These are phyloP conservation scores for Quadriops clusia DNA, from an alignment of 2,888 invertebrate species.

Conservation along the genomic window DNA sequence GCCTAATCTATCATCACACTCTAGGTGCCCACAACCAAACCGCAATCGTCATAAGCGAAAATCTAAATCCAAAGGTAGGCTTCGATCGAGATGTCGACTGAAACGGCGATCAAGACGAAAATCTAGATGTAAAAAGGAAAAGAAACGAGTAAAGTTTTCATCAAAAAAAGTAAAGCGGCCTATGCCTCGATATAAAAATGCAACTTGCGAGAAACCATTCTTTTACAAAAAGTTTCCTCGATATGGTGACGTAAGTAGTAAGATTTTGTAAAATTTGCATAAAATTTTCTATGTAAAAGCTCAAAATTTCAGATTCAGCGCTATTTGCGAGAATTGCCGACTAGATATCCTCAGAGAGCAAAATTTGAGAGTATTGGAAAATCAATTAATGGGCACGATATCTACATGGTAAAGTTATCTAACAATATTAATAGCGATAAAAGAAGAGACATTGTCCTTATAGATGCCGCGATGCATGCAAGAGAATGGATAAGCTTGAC, in stretches of 20 bases:
- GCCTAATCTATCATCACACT: too few species aligned
- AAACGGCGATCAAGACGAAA: too few species aligned
- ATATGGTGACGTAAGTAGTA: constrained; percentile 10
- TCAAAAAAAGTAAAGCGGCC: too few species aligned
- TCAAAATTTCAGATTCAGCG: constrained; percentile 15
- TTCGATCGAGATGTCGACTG: too few species aligned
- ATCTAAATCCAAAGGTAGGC: too few species aligned
- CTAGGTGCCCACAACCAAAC: too few species aligned
- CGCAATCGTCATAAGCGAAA: too few species aligned
- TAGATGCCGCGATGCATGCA: constrained; percentile 21
- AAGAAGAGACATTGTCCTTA: constrained; percentile 13
- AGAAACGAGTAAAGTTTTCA: too few species aligned
- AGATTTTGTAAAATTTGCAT: not conserved
- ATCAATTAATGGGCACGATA: constrained; percentile 16
- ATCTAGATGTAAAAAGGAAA: too few species aligned
- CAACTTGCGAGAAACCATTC: constrained; percentile 5
- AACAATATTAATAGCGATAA: constrained; percentile 10
- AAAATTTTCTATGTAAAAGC: not conserved
- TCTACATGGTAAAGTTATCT: constrained; percentile 16
- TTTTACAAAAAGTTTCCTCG: constrained; percentile 16
- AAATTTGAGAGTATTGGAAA: constrained; percentile 17
- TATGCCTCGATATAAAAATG: too few species aligned
- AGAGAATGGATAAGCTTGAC: constrained; percentile 21
- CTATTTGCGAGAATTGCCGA: constrained; percentile 13
- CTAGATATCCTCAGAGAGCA: constrained; percentile 13